These are phyloP conservation scores for Sesamia inferens DNA, from an alignment of 2,888 invertebrate genomes.

Conservation along the genomic window DNA sequence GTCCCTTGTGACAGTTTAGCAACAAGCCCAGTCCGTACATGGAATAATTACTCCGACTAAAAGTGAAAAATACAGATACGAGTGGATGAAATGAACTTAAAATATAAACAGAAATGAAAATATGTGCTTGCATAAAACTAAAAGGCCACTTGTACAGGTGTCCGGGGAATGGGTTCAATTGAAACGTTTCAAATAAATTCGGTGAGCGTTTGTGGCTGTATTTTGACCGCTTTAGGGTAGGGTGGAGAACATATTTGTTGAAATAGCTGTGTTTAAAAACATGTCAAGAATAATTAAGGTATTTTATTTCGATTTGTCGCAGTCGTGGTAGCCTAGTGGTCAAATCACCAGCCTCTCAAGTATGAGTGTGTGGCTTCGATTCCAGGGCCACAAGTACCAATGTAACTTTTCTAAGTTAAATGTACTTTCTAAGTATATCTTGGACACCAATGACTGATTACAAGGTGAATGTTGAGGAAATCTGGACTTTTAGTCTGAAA, in stretches of 20 bases:
- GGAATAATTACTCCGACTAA: constrained; percentile 7
- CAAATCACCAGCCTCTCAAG: too few species aligned
- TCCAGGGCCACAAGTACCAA: too few species aligned
- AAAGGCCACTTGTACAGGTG: constrained; percentile 49
- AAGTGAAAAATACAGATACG: constrained; percentile 10
- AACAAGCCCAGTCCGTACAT: not conserved
- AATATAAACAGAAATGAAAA: constrained; percentile 31
- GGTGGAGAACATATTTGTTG: constrained; percentile 1
- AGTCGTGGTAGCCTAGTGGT: too few species aligned
- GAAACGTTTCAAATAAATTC: constrained; percentile 52
- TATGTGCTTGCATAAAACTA: constrained; percentile 39
- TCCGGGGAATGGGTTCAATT: constrained; percentile 34
- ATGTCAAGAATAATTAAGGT: not conserved
- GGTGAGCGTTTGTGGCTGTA: not conserved
- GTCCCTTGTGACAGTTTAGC: too few species aligned
- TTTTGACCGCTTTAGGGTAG: constrained; percentile 1
- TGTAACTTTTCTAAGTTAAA: too few species aligned
- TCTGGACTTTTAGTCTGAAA: too few species aligned
- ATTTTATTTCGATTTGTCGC: too few species aligned
- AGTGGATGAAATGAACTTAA: constrained; percentile 12
- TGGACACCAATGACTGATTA: too few species aligned
- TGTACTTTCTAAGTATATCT: too few species aligned
- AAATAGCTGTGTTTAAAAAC: not conserved
- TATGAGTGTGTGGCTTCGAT: too few species aligned
- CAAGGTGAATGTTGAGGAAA: too few species aligned